phyloP scores from a whole-genome alignment of 2,888 invertebrate genomes.

The Biston stratarius region DNA sequence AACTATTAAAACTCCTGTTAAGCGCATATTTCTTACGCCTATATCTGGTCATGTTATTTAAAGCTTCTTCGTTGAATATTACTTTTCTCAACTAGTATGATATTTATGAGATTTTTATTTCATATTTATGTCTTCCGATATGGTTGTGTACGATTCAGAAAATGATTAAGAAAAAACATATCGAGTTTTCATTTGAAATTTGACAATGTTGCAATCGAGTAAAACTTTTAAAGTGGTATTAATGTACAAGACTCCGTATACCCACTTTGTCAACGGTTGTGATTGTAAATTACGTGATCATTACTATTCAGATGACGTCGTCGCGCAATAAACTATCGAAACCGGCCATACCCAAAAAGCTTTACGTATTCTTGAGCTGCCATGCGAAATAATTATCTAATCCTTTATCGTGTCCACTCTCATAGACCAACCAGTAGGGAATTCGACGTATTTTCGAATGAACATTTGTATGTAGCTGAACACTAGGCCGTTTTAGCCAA shows the following conservation, averaged over 20 bases:
- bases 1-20: slow-evolving; percentile 52
- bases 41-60: slow-evolving; percentile 59
- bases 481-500: slow-evolving; percentile 64
- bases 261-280: slow-evolving; percentile 37
- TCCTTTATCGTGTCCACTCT: slow-evolving; percentile 62
- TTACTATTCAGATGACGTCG: slow-evolving; percentile 48
- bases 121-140: slow-evolving; percentile 52
- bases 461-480: slow-evolving; percentile 56
- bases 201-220: slow-evolving; percentile 32
- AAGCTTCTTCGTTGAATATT: slow-evolving; percentile 63
- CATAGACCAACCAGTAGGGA: slow-evolving; percentile 66
- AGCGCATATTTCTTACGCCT: slow-evolving; percentile 57
- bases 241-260: slow-evolving; percentile 35
- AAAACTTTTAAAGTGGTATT: slow-evolving; percentile 36
- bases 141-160: slow-evolving; percentile 42
- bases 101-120: slow-evolving; percentile 55
- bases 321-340: slow-evolving; percentile 49
- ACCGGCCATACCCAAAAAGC: slow-evolving; percentile 43
- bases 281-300: slow-evolving; percentile 40
- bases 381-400: slow-evolving; percentile 61
- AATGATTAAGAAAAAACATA: slow-evolving; percentile 29
- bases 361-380: slow-evolving; percentile 54
- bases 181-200: slow-evolving; percentile 32
- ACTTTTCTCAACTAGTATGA: slow-evolving; percentile 47
- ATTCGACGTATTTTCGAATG: slow-evolving; percentile 65